phyloP scores from a whole-genome alignment of 2,888 invertebrate species.

The Halictus ligatus region DNA sequence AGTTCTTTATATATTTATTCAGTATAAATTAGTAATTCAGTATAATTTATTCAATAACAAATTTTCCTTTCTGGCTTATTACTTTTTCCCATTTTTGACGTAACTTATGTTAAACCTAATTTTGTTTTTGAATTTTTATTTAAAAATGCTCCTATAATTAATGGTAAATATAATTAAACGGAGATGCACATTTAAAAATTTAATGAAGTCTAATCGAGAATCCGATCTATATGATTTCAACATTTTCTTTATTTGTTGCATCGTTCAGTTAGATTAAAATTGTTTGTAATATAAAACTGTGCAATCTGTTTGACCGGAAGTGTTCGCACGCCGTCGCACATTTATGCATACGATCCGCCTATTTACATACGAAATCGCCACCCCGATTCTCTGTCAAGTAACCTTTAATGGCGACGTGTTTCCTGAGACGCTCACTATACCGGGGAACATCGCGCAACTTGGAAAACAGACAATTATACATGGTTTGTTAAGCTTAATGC shows the following conservation, averaged over 20 bases:
- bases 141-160: too few species aligned
- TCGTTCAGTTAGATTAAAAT: neutral
- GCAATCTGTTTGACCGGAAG: neutral
- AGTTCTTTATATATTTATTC: too few species aligned
- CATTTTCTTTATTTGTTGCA: too few species aligned
- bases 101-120: too few species aligned
- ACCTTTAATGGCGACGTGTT: neutral
- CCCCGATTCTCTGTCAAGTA: neutral
- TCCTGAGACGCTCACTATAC: neutral
- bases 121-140: too few species aligned
- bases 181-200: neutral
- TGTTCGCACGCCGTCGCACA: neutral
- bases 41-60: too few species aligned
- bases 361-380: neutral
- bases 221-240: too few species aligned
- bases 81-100: too few species aligned
- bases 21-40: too few species aligned
- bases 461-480: constrained; percentile 4
- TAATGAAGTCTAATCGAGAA: neutral
- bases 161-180: too few species aligned
- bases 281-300: neutral
- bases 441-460: neutral
- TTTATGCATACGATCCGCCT: neutral
- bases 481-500: constrained; percentile 6
- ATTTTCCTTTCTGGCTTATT: too few species aligned